Evolutionary conservation across 2,113 vertebrate species (phyloP), one percentile per base, ranked within the genome.

Genomic region (Bungarus multicinctus): DNA sequence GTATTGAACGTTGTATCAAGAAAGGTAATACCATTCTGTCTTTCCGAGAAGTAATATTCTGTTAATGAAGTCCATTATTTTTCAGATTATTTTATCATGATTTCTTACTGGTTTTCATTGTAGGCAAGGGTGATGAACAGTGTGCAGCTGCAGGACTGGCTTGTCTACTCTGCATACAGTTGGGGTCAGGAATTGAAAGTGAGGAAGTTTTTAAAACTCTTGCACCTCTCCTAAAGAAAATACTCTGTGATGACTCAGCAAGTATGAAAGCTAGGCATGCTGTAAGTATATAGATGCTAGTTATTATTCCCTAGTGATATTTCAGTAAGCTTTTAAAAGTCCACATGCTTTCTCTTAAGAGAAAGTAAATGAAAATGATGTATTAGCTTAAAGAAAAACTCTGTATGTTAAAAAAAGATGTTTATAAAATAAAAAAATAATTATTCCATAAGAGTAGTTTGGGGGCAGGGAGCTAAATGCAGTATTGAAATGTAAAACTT

Each of bases 1-100:
- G 98, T 96, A 99, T 99, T 74, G 99, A 99, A 91, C 99, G 99
- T 96, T 99, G 99, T 96, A 98, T 99, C 93, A 99, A 99, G 94
- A 99, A 99, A 99, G 99, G 99, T 99, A 98, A 97, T 91, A 2
- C 88, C 8, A 0, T 5, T 16, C 45, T 30, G 4, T 39, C 1
- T 86, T 60, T 12, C 57, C 52, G 9, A 58, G 25, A 90, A 86
- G 4, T 57, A 57, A 25, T 88, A 47, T 25, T 43, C 45, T 58
- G 11, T 55, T 20, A 1, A 86, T 18, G 3, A 25, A 47, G 20
- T 81, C 55, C 6, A 18, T 55, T 85, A 23, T 4, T 47, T 60
- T 43, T 60, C 12, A 57, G 45, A 25, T 85, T 27, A 92, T 85
- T 89, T 45, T 86, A 39, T 25, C n/a, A 22, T 23, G 11, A 39